These are phyloP conservation scores for Pseudochirops cupreus DNA, from an alignment of 2,797 vertebrate genomes.

Conservation along the genomic window DNA sequence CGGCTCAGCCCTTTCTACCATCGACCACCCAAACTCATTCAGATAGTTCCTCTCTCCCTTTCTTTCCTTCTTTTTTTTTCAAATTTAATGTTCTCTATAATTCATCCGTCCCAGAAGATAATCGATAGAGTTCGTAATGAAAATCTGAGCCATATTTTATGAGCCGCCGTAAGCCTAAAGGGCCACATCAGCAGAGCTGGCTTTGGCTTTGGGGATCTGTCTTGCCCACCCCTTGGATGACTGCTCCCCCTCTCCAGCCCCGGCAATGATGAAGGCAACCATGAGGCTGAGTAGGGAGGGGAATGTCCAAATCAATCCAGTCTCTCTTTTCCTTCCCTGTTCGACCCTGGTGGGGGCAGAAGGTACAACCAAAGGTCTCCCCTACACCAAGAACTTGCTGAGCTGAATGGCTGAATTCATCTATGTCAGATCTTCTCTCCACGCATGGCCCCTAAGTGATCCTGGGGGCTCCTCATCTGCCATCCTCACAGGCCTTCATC, in stretches of 20 bases:
- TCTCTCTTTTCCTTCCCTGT: background rate
- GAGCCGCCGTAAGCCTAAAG: conserved; percentile 93
- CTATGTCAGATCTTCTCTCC: background rate
- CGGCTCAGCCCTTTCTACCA: conserved; percentile 90
- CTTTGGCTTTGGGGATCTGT: conserved; percentile 86
- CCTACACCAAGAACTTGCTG: background rate
- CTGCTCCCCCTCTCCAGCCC: conserved; percentile 40
- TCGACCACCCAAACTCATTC: conserved; percentile 97
- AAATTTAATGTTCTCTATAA: conserved; percentile 99
- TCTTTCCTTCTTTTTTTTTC: conserved; percentile 90
- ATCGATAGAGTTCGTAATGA: conserved; percentile 99
- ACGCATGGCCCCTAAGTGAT: no score
- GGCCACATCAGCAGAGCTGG: conserved; percentile 96
- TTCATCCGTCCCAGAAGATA: conserved; percentile 99
- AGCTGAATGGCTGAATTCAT: background rate
- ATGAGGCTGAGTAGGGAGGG: background rate
- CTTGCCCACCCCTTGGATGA: conserved; percentile 66
- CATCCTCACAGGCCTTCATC: background rate
- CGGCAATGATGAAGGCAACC: background rate
- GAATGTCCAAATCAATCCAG: background rate
- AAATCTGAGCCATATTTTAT: conserved; percentile 99
- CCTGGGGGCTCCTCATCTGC: background rate
- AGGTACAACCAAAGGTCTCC: background rate
- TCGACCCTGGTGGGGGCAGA: background rate
- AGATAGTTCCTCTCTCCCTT: conserved; percentile 94